Base-by-base conservation (phyloP, 2,888 invertebrate species). In the Synergus japonicus region DNA sequence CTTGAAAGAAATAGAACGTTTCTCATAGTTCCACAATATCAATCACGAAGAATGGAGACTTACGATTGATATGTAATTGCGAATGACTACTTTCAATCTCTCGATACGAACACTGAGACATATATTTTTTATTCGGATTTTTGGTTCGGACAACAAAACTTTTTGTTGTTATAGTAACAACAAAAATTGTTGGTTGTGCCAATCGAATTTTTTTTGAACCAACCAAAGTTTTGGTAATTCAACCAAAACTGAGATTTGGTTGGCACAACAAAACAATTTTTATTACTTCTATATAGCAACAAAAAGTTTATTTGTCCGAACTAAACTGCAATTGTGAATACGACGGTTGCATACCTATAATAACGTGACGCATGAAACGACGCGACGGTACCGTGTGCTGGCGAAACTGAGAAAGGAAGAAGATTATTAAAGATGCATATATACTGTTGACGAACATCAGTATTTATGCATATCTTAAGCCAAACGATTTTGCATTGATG, bases 331-430 rank as follows among this genome's bases (percentile, higher is more conserved):
- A 69, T 49, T 69, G 49, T 69, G 73, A 73, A 54, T 73, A 49
- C 15, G 54, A 29, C 73, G 5, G 13, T 73, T 73, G 73, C 22
- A 1, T 73, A 13, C 73, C 66, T 79, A 37, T 37, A 77, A 37
- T 37, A 77, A 37, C 22, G 60, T 15, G 18, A 76, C 37, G 58
- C 29, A 43, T 54, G 37, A 67, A 37, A 79, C 83, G 85, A 69
- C 22, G 22, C 83, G 85, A 69, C 22, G 22, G 22, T 29, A 29
- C 85, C 85, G 83, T 69, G 15, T 77, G 22, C 22, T 22, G 82
- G 79, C 76, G 82, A 79, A 81, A 81, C 81, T 67, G 81, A 82
- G 82, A 79, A 79, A 81, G 82, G 81, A 82, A 82, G 82, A 82
- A 73, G 65, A 54, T 81, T 77, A 82, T 82, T 82, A 82, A 46